Percentiles rank a stretch among this genome's conserved stretches.
Conservation (phyloP, 2,113 vertebrate species). For the Anarrhichthys ocellatus region DNA sequence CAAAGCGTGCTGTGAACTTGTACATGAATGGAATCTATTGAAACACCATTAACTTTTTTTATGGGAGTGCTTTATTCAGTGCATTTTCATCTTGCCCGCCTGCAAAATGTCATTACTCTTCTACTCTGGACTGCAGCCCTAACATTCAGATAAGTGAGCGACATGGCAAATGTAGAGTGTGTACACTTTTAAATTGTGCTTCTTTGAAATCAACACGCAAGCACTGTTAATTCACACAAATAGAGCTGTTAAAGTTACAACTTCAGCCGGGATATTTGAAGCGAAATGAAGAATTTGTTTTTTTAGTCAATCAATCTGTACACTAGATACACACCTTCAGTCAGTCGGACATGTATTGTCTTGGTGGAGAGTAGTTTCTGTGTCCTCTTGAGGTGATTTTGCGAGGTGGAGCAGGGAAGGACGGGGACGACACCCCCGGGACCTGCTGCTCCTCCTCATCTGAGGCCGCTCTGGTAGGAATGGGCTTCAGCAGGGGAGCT, state of each 20-base stretch:
- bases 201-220: neutral
- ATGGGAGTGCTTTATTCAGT: neutral
- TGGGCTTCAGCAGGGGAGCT: slow-evolving; percentile 55
- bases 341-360: slow-evolving; percentile 47
- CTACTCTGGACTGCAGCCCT: neutral
- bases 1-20: neutral
- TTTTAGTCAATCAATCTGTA: neutral
- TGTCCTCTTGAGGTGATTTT: slow-evolving; percentile 75
- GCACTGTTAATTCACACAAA: neutral
- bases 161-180: neutral
- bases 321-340: neutral
- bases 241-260: neutral
- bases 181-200: neutral
- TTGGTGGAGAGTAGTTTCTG: slow-evolving; percentile 41
- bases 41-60: neutral
- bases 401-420: slow-evolving; percentile 76
- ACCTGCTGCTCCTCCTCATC: slow-evolving; percentile 81
- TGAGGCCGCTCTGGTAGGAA: slow-evolving; percentile 22
- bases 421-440: slow-evolving; percentile 51
- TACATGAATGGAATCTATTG: neutral
- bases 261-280: neutral
- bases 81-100: neutral
- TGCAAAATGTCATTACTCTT: neutral
- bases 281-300: neutral
- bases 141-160: neutral